Percentiles rank a stretch among this genome's conserved stretches.
Conservation (phyloP, 2,113 vertebrate species). For the Sinocyclocheilus grahami region DNA sequence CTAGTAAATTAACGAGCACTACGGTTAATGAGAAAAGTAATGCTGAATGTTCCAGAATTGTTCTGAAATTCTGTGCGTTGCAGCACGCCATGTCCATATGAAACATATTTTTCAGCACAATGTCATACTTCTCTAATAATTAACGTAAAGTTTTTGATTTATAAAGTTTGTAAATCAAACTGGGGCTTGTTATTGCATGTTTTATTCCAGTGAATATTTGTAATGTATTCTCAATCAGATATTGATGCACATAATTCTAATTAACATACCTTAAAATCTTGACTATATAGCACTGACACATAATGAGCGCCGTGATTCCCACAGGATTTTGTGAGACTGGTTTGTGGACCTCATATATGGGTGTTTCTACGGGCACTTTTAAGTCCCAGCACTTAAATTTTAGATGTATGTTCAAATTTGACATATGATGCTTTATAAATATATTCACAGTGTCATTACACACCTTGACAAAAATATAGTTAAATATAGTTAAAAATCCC, state of each 20-base stretch:
- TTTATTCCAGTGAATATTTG: background rate
- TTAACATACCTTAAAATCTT: background rate
- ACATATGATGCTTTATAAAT: no score
- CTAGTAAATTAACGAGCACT: background rate
- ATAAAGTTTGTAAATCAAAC: background rate
- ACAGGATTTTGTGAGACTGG: no score
- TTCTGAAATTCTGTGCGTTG: slow-evolving; percentile 6
- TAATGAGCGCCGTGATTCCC: no score
- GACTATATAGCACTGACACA: background rate
- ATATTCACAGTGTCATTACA: no score
- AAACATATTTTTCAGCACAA: background rate
- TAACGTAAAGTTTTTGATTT: no score
- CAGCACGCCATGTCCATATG: background rate
- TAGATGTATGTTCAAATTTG: no score
- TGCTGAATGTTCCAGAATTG: background rate
- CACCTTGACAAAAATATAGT: no score
- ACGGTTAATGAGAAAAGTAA: background rate
- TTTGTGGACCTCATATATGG: no score
- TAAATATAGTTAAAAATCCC: no score
- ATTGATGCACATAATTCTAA: background rate
- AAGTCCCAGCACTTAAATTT: no score
- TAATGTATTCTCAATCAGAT: no score
- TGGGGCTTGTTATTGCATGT: background rate
- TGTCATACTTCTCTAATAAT: background rate
- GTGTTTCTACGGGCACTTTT: no score